Conservation (phyloP, 2,797 vertebrate species). For the Gymnothorax reevesii region DNA sequence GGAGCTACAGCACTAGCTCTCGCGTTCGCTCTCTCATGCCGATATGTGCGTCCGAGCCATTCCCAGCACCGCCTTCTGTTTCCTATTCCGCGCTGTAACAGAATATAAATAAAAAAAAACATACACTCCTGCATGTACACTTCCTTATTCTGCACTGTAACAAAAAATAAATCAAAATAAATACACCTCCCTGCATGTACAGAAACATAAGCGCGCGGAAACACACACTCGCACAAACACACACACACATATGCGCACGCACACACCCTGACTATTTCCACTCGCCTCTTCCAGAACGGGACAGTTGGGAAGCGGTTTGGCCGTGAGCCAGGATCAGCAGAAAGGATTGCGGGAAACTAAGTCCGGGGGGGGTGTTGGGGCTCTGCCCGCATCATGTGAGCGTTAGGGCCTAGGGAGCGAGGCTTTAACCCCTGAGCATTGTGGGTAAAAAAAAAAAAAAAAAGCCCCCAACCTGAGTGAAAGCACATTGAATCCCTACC, state of each 20-base stretch:
- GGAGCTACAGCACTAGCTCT: not conserved
- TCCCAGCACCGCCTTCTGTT: not conserved
- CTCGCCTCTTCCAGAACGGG: not conserved
- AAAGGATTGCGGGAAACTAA: slow-evolving; percentile 20
- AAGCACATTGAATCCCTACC: not conserved
- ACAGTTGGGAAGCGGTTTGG: not conserved
- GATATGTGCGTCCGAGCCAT: not conserved
- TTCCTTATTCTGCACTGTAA: not conserved
- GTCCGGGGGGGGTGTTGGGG: no score
- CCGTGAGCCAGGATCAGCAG: slow-evolving; percentile 22
- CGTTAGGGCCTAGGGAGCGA: no score
- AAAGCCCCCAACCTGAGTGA: not conserved
- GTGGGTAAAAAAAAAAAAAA: not conserved
- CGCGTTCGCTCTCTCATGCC: not conserved
- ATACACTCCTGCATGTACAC: no score
- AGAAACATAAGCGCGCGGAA: no score
- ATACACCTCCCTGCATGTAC: not conserved
- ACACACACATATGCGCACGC: not conserved
- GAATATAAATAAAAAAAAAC: not conserved
- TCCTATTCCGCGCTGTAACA: not conserved
- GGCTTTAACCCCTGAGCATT: not conserved
- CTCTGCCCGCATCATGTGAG: no score
- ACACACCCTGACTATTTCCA: not conserved
- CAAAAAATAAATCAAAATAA: not conserved
- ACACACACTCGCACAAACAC: not conserved